Evolutionary conservation across 2,113 vertebrate species (phyloP), one percentile per base, ranked within the genome.

Genomic region (Pampusana beccarii): DNA sequence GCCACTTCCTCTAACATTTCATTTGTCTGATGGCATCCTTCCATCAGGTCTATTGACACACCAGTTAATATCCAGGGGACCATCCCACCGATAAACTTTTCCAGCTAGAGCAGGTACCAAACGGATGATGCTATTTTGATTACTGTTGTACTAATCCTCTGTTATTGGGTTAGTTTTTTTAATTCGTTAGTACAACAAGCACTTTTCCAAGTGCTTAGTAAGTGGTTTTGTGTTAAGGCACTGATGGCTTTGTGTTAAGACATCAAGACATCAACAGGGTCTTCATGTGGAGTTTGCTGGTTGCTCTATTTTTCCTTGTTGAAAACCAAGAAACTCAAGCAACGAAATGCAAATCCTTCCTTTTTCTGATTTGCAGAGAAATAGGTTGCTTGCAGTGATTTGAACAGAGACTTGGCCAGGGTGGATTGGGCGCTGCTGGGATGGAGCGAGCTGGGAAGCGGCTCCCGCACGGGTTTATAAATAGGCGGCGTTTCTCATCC

Each of bases 71-170:
- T 19, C 26, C n/a, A 16, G 23, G 29, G 21, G 42, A 18, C 33
- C 12, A 58, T 65, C 71, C 65, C 40, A 70, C 33, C 31, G 8
- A 4, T 8, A 17, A 10, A 31, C 29, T 28, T 44, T 51, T 67
- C 79, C 74, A 67, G 26, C n/a, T 50, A 14, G 26, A 29, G 11
- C 51, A 28, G 46, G 25, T 54, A 69, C 73, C 25, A 58, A 83
- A 42, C 0, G 7, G 31, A 31, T 17, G 25, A 4, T 2, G 19
- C 2, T 15, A 2, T 54, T 92, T 86, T 10, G 2, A 10, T 21
- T 7, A 5, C 36, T 21, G 0, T 5, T 20, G 18, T 15, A 10
- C 13, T 46, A 61, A 54, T 13, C 20, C 14, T 48, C 17, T 66
- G 23, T 13, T 20, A 17, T 29, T 26, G 8, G 6, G 6, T 42